Base-by-base conservation (phyloP, 2,888 invertebrate species). In the Seira ritae region DNA sequence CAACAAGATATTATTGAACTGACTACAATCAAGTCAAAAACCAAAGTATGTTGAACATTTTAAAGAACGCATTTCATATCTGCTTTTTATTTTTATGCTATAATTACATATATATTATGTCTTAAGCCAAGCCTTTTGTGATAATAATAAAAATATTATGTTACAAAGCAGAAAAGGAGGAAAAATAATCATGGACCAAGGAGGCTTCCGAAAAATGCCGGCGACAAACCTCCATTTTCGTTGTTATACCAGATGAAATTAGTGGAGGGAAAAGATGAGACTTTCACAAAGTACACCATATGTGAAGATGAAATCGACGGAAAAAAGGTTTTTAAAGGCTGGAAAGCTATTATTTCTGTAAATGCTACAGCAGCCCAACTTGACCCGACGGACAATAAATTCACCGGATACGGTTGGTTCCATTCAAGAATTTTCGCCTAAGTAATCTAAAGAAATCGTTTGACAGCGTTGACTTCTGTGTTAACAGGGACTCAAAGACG, bases 201-300 rank as follows among this genome's bases (percentile, higher is more conserved):
- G 1, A n/a, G 23, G 20, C 69, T 76, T 55, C 76, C 76, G 0
- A 20, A 4, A 1, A 31, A 76, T 20, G 76, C 76, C 1, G 19
- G 31, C 4, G 20, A 24, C 0, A 19, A 24, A 6, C 19, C 15
- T 2, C 15, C 76, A 10, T 24, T 76, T 42, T 68, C 68, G 15
- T 37, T 76, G 8, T 46, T 76, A 22, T 50, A 20, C 12, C 55
- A 76, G 60, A 68, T 76, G 76, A 76, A 76, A 60, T 37, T 76
- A 60, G 68, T 68, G 3, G 19, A 50, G 0, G 65, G 65, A 12
- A 24, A 24, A 19, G 15, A 4, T 0, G 46, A 20, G 15, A 31
- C 6, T 17, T 68, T 67, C n/a, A 15, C 60, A 1, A 60, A 55
- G 12, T 55, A 55, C 31, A 31, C 55, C 0, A 22, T 68, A 31